These are phyloP conservation scores for Cheiracanthium punctorium DNA, from an alignment of 2,888 invertebrate genomes.

Conservation along the genomic window DNA sequence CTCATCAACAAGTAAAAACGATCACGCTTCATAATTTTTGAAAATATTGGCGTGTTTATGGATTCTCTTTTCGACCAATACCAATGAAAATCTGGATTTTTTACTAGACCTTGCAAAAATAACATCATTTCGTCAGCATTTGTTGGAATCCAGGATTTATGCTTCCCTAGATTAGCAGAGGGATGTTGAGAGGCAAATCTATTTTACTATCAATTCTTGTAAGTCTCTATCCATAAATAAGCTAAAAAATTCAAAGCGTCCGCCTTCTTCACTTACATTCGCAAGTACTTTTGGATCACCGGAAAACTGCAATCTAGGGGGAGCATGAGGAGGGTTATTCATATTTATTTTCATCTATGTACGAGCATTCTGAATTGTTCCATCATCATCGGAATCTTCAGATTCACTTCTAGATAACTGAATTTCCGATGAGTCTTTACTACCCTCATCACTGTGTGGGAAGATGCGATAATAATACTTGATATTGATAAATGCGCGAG, in stretches of 20 bases:
- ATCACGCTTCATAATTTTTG: conserved; percentile 22
- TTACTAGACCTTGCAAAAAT: conserved; percentile 3
- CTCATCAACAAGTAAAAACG: conserved; percentile 19
- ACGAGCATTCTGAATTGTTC: conserved; percentile 30
- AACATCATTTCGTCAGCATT: not conserved
- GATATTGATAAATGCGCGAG: too few species aligned
- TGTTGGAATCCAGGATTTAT: not conserved
- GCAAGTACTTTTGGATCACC: conserved; percentile 7
- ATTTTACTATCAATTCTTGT: conserved; percentile 2
- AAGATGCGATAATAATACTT: too few species aligned
- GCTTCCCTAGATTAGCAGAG: not conserved
- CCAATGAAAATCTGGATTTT: conserved; percentile 25
- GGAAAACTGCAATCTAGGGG: not conserved
- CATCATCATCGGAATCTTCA: conserved; percentile 25
- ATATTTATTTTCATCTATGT: conserved; percentile 22
- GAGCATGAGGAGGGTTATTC: conserved; percentile 6
- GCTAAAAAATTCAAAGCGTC: not conserved
- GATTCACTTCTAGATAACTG: conserved; percentile 32
- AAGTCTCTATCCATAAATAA: not conserved
- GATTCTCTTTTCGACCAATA: conserved; percentile 30
- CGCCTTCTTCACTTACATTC: conserved; percentile 27
- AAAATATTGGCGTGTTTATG: conserved; percentile 13
- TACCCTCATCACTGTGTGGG: not conserved
- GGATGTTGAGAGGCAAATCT: not conserved
- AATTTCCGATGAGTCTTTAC: not conserved